Conservation (phyloP, 2,888 invertebrate genomes). For the Athetis lepigone region DNA sequence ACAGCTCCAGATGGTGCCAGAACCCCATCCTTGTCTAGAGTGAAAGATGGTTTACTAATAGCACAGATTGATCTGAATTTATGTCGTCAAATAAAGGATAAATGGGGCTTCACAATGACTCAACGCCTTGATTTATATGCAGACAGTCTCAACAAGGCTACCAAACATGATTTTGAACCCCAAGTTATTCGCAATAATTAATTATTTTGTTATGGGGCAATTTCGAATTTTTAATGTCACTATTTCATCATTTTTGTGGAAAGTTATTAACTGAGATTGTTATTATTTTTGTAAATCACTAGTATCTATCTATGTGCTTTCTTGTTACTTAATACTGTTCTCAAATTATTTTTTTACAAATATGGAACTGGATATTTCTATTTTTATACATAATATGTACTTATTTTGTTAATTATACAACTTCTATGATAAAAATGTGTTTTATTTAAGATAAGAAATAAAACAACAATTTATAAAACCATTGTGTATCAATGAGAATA, state of each 20-base stretch:
- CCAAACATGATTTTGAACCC: slow-evolving; percentile 77
- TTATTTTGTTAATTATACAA: slow-evolving; percentile 48
- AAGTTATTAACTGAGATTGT: slow-evolving; percentile 27
- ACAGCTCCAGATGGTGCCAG: slow-evolving; percentile 98
- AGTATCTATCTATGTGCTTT: not conserved
- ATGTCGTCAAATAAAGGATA: slow-evolving; percentile 98
- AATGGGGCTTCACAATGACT: slow-evolving; percentile 99
- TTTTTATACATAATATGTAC: slow-evolving; percentile 11
- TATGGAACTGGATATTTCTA: slow-evolving; percentile 7
- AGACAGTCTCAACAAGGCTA: slow-evolving; percentile 90
- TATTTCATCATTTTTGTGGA: not conserved
- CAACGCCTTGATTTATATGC: slow-evolving; percentile 98
- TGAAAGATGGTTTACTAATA: slow-evolving; percentile 96
- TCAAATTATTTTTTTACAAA: slow-evolving; percentile 15
- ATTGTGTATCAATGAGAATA: slow-evolving; percentile 89
- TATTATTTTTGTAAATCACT: slow-evolving; percentile 27
- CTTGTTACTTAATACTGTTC: slow-evolving; percentile 2
- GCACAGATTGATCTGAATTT: slow-evolving; percentile 98
- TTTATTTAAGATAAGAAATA: slow-evolving; percentile 70
- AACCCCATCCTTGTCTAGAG: slow-evolving; percentile 96
- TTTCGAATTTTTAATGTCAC: not conserved
- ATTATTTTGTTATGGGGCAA: not conserved
- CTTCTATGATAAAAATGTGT: slow-evolving; percentile 49
- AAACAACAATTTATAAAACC: slow-evolving; percentile 84
- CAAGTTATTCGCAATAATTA: slow-evolving; percentile 72